Conservation (phyloP, 2,113 vertebrate species). For the Gila orcuttii region DNA sequence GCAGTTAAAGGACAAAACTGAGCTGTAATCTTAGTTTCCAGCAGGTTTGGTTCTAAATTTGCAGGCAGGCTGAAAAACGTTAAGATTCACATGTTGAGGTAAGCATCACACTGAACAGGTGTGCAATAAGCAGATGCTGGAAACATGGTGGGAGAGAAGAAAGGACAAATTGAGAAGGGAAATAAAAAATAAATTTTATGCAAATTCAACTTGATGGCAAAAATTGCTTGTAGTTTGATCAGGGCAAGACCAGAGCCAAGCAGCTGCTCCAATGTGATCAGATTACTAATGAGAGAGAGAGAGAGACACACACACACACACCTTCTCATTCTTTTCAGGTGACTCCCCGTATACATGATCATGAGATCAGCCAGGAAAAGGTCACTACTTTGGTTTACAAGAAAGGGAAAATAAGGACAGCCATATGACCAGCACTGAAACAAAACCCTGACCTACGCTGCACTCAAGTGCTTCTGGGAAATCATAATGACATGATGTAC, state of each 20-base stretch:
- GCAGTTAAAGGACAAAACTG: neutral
- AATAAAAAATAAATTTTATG: neutral
- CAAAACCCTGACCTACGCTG: neutral
- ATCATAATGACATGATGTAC: neutral
- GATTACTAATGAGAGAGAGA: neutral
- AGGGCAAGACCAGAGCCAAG: neutral
- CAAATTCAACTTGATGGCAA: conserved; percentile 12
- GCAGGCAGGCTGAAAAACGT: neutral
- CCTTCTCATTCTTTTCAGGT: conserved; percentile 16
- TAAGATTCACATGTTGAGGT: neutral
- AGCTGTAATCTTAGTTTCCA: conserved; percentile 5
- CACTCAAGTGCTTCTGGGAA: neutral
- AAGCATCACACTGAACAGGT: neutral
- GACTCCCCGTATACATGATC: neutral
- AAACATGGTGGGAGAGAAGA: neutral
- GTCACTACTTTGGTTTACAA: conserved; percentile 16
- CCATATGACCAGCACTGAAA: neutral
- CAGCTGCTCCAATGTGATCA: neutral
- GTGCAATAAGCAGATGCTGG: conserved; percentile 9
- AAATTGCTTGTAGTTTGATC: neutral
- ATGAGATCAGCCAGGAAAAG: neutral
- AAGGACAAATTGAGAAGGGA: neutral
- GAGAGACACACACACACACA: neutral
- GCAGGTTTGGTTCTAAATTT: neutral
- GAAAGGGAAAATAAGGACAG: neutral